Evolutionary conservation across 1,140 invertebrate species (phyloP).

Genomic region (Probaryconus sp.): DNA sequence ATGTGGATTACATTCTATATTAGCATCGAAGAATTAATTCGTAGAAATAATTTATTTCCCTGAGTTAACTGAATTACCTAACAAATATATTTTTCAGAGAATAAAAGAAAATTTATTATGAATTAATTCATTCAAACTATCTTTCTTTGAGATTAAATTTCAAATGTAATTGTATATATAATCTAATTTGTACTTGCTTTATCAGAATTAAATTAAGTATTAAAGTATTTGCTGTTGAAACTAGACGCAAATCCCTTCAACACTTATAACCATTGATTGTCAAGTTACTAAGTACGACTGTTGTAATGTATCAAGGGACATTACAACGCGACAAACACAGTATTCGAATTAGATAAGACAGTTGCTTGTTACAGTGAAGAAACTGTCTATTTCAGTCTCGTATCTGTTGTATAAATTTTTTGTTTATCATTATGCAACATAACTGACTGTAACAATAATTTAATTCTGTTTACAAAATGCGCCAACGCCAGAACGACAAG

Average conservation of each 20-base stretch:
- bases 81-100: too few species aligned
- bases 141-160: too few species aligned
- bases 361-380: neutral
- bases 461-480: too few species aligned
- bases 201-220: slow-evolving; percentile 11
- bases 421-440: too few species aligned
- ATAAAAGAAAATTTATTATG: too few species aligned
- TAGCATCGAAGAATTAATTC: too few species aligned
- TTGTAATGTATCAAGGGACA: neutral
- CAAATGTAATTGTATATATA: neutral
- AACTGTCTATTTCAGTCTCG: neutral
- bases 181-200: slow-evolving; percentile 26
- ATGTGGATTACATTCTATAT: too few species aligned
- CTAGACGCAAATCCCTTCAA: slow-evolving; percentile 21
- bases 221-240: slow-evolving; percentile 1
- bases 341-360: slow-evolving; percentile 9
- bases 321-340: slow-evolving; percentile 2
- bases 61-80: too few species aligned
- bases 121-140: too few species aligned
- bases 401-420: neutral
- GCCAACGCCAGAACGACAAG: too few species aligned
- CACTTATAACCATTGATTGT: slow-evolving; percentile 30
- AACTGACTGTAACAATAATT: too few species aligned
- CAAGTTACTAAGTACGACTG: slow-evolving; percentile 7
- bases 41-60: too few species aligned